phyloP scores from a whole-genome alignment of 2,888 invertebrate genomes.

The Brachypterus glaber region DNA sequence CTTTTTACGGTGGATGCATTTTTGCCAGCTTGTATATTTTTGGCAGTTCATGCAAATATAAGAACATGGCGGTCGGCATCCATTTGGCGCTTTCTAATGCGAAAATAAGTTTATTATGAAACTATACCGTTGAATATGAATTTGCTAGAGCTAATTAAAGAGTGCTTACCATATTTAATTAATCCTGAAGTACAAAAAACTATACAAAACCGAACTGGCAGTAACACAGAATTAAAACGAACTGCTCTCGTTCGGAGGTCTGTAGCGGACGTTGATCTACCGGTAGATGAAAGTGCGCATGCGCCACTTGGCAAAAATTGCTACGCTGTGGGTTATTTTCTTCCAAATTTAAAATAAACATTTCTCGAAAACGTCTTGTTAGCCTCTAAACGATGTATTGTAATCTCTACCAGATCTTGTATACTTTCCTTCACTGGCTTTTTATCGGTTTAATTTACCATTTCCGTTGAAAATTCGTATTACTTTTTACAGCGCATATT shows the following conservation, averaged over 20 bases:
- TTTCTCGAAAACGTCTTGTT: no score
- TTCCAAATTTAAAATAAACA: no score
- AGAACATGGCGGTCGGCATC: slow-evolving; percentile 33
- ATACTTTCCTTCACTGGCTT: no score
- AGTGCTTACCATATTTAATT: slow-evolving; percentile 37
- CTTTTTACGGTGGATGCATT: no score
- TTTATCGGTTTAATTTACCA: no score
- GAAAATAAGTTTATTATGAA: slow-evolving; percentile 7
- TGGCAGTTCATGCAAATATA: slow-evolving; percentile 23
- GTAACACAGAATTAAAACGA: slow-evolving; percentile 34
- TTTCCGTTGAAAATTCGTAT: slow-evolving; percentile 8
- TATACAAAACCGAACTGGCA: slow-evolving; percentile 34
- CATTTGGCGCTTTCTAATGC: slow-evolving; percentile 12
- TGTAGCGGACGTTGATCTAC: slow-evolving; percentile 42
- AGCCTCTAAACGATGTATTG: no score
- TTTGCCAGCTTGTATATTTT: slow-evolving; percentile 10
- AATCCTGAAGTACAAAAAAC: slow-evolving; percentile 30
- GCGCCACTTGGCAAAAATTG: slow-evolving; percentile 25
- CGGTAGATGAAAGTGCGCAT: slow-evolving; percentile 33
- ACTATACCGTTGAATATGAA: neutral
- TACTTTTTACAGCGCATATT: slow-evolving; percentile 26
- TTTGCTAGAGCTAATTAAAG: no score
- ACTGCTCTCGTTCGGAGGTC: slow-evolving; percentile 35
- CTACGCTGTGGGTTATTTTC: no score
- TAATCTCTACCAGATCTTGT: no score